phyloP scores from a whole-genome alignment of 2,888 invertebrate species.

The Amblyteles armatorius region DNA sequence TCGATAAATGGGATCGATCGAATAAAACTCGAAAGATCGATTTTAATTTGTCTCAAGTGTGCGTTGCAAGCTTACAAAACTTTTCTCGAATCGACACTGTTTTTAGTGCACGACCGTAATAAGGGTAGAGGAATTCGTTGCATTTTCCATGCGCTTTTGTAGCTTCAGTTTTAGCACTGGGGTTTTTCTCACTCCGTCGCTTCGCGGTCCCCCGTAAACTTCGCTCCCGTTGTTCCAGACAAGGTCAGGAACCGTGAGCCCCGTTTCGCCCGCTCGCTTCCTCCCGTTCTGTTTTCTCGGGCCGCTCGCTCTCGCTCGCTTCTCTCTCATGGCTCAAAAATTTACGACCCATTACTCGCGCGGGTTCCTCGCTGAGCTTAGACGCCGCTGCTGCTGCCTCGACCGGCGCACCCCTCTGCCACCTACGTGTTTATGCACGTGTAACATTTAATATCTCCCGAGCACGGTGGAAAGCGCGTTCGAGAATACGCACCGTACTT shows the following conservation, averaged over 20 bases:
- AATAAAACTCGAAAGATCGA: not conserved
- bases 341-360: slow-evolving; percentile 76
- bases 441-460: slow-evolving; percentile 63
- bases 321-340: slow-evolving; percentile 68
- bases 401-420: slow-evolving; percentile 53
- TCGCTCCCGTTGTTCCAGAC: slow-evolving; percentile 69
- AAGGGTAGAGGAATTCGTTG: slow-evolving; percentile 27
- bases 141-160: slow-evolving; percentile 27
- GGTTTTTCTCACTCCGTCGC: slow-evolving; percentile 9
- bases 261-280: slow-evolving; percentile 46
- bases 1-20: not conserved
- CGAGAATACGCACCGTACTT: slow-evolving; percentile 2
- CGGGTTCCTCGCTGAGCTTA: slow-evolving; percentile 56
- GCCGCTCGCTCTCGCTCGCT: slow-evolving; percentile 40
- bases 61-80: not conserved
- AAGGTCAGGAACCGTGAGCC: slow-evolving; percentile 67
- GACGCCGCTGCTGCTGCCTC: slow-evolving; percentile 50
- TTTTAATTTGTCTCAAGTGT: not conserved
- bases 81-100: not conserved
- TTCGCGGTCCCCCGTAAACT: slow-evolving; percentile 55
- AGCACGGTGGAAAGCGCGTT: slow-evolving; percentile 43
- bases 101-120: not conserved
- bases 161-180: slow-evolving; percentile 17
- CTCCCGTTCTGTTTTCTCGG: slow-evolving; percentile 51
- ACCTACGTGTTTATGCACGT: slow-evolving; percentile 71